Evolutionary conservation across 2,797 vertebrate species (phyloP), one percentile per base, ranked within the genome.

Genomic region (Dromococcyx pavoninus): DNA sequence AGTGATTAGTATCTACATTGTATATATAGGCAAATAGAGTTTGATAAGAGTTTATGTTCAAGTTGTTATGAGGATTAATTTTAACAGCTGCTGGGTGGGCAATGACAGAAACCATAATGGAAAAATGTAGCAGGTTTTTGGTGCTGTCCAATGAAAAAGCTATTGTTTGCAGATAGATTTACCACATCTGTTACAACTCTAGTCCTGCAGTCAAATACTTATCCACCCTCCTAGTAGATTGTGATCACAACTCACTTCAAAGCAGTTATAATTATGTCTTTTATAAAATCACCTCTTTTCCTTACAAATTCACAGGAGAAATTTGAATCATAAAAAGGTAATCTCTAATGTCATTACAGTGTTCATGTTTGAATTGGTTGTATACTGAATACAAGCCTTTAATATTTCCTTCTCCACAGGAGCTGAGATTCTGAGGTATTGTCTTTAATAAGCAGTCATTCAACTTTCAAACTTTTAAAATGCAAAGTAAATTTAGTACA

Each of bases 321-420:
- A 93, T 93, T 94, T 95, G 83, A 94, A 94, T 91, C 56, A 95
- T 91, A 91, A 96, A 90, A 94, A 91, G 25, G 58, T 76, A 94
- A 93, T 95, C 56, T 93, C 44, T 91, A 86, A 94, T 75, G 83
- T 88, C 76, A 86, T 95, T 94, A 95, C 25, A 39, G 28, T 37
- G 12, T 62, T 94, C 6, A 0, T 86, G 28, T 94, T 93, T 86
- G 69, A 95, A 61, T 60, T 66, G 39, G 39, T 75, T 96, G 77
- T 85, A 41, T 93, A 90, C 67, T 48, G 67, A 91, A 88, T 39
- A 79, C 76, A 81, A 66, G 43, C 32, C 22, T 78, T 86, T 62
- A 79, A 82, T 73, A 82, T 64, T 93, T 95, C 33, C 21, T 91
- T 91, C 74, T 84, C 77, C 23, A 66, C 4, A 39, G 37, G 61